Evolutionary conservation across 2,113 vertebrate species (phyloP).

Genomic region (Limnothrissa miodon): DNA sequence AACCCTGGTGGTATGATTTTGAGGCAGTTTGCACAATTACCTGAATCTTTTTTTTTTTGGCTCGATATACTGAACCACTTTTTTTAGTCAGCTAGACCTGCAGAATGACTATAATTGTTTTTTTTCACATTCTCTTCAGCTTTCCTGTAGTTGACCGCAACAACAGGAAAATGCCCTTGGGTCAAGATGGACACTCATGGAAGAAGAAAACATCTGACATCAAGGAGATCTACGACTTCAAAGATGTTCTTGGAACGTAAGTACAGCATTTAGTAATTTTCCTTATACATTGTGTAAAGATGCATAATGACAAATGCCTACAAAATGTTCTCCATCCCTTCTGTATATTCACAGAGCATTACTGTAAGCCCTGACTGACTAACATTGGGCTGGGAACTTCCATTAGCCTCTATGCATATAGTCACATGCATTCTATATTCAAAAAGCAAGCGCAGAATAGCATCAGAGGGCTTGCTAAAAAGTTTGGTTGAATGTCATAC

Average conservation of each 20-base stretch:
- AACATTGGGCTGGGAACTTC: no score
- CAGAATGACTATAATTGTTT: conserved; percentile 13
- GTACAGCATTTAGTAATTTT: conserved; percentile 47
- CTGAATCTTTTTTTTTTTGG: no score
- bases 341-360: not conserved
- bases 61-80: not conserved
- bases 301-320: not conserved
- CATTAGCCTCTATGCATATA: not conserved
- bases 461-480: not conserved
- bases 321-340: not conserved
- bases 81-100: not conserved
- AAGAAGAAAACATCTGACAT: conserved; percentile 75
- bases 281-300: not conserved
- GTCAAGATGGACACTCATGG: conserved; percentile 73
- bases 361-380: not conserved
- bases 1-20: no score
- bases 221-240: conserved; percentile 78
- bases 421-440: not conserved
- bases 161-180: conserved; percentile 76
- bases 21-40: not conserved
- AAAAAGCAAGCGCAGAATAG: not conserved
- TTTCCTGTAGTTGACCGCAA: conserved; percentile 63
- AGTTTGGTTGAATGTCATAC: not conserved
- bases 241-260: conserved; percentile 77
- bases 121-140: conserved; percentile 50